Base-by-base conservation (phyloP, 2,113 vertebrate genomes). In the Oreochromis aureus region DNA sequence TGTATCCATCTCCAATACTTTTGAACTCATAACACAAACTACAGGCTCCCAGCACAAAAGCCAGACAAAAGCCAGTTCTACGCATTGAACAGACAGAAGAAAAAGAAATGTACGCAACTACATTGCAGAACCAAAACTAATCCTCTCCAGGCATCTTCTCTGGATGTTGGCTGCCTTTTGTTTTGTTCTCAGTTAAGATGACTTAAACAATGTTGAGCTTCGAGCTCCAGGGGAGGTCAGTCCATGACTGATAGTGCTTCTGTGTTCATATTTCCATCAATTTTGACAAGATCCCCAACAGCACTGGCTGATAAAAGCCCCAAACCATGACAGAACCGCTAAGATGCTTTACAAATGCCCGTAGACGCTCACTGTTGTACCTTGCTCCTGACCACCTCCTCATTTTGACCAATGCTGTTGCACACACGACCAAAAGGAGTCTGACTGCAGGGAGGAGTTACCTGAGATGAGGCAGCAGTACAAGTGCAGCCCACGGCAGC, bases 401-500 rank as follows among this genome's bases (percentile, higher is more conserved):
- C 63, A 48, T n/a, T 78, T 51, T 51, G 71, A 76, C 1, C 44
- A 78, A 0, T 32, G 24, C 71, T 78, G 44, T 32, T 30, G 16
- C 44, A 51, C 46, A 48, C 0, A 18, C 1, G 0, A 76, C 24
- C 24, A 30, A 30, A 48, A 78, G 0, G 44, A 76, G 41, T 76
- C 10, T 48, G 44, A 1, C 16, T 5, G 44, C 71, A 76, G 6
- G 24, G 27, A 32, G 46, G 73, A 51, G 6, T 63, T 96, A 98
- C 99, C 99, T 97, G 91, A 99, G 89, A 88, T 99, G 99, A 46
- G 98, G 98, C 59, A 99, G 96, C 15, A 99, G 96, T 5, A 99
- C 94, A 55, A 99, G 96, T 13, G 98, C 97, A 7, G 97, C 95
- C 99, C 98, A 99, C 1, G 96, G 93, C 12, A 93, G 95, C 5